phyloP scores from a whole-genome alignment of 2,888 invertebrate genomes.

The Torymus tubicola region DNA sequence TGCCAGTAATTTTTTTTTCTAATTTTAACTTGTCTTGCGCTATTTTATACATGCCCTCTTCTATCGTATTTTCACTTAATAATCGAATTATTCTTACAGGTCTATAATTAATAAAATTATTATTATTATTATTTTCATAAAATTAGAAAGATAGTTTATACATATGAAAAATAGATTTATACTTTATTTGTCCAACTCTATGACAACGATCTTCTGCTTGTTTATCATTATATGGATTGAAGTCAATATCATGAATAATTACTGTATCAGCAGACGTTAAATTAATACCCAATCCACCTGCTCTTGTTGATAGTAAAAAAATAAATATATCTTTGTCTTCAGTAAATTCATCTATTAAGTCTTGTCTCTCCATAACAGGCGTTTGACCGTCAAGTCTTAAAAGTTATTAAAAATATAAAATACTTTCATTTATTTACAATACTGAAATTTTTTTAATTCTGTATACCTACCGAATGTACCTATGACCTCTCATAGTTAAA shows the following conservation, averaged over 20 bases:
- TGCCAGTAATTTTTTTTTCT: constrained; percentile 89
- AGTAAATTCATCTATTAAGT: constrained; percentile 93
- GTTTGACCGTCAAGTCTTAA: constrained; percentile 92
- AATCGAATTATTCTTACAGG: constrained; percentile 92
- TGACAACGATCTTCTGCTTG: constrained; percentile 95
- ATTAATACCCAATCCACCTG: constrained; percentile 97
- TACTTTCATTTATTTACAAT: too few relatives aligned
- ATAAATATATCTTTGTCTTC: constrained; percentile 87
- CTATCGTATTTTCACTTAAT: constrained; percentile 91
- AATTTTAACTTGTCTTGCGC: constrained; percentile 94
- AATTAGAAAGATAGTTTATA: neutral
- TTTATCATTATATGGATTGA: constrained; percentile 98
- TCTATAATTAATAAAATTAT: constrained; percentile 75
- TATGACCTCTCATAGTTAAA: constrained; percentile 84
- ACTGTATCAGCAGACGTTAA: constrained; percentile 96
- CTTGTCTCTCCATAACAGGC: constrained; percentile 90
- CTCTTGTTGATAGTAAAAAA: constrained; percentile 94
- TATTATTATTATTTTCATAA: neutral
- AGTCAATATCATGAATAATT: constrained; percentile 97
- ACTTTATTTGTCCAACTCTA: constrained; percentile 81
- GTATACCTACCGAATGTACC: constrained; percentile 79
- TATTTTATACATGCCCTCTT: constrained; percentile 93
- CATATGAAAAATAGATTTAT: constrained; percentile 37
- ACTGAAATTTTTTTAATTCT: neutral
- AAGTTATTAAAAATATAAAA: too few relatives aligned